Base-by-base conservation (phyloP, 2,113 vertebrate genomes). In the Smithornis capensis region DNA sequence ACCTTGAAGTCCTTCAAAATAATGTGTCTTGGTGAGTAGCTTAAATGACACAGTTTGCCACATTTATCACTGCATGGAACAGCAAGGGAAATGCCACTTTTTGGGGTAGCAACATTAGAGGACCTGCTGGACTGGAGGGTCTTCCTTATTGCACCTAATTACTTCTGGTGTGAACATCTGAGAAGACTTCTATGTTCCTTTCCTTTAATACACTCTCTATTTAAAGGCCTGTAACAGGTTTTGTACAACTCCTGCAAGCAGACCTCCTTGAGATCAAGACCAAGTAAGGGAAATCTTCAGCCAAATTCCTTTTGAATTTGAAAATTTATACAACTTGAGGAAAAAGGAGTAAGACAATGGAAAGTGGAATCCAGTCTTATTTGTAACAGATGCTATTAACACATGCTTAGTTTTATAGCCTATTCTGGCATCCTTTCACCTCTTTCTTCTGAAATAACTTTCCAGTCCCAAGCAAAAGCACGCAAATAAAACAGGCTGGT, bases 331-430 rank as follows among this genome's bases (percentile, higher is more conserved):
- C 88, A 93, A 94, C 86, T 94, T 80, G 90, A 93, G 86, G 84
- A 89, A 92, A 95, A 95, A 76, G 37, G 35, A 89, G 67, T 37
- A 91, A 88, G 91, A 96, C 94, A 93, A 94, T 96, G 84, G 94
- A 87, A 95, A 95, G 93, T 67, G 76, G 87, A 95, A 95, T 93
- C 86, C 88, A 88, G 82, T 79, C 64, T 95, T 93, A 96, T 95
- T 96, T 95, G 78, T 90, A 95, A 85, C 94, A 97, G 94, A 97
- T 95, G 95, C 90, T 84, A 45, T 94, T 95, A 89, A 70, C 80
- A 91, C 87, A 95, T 68, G 55, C 87, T 83, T 77, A 62, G 90
- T 94, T 92, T 97, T 94, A 86, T 38, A 80, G 87, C 68, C 90
- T 76, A 6, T 83, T 92, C 86, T 96, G 93, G 90, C 93, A 94